phyloP scores from a whole-genome alignment of 2,797 vertebrate species.

The Melanogrammus aeglefinus region DNA sequence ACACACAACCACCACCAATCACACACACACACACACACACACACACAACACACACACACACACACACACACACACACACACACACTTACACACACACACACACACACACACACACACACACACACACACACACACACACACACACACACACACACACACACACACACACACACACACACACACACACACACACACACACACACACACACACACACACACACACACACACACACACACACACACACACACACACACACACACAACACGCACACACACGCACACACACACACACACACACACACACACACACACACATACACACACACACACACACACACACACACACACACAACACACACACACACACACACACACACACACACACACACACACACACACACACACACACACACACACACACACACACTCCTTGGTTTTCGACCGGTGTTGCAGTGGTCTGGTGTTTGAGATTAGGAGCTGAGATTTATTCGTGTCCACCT shows the following conservation, averaged over 20 bases:
- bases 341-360: background rate
- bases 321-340: background rate
- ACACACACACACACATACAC: background rate
- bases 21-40: too few relatives aligned
- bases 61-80: background rate
- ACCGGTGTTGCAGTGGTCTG: background rate
- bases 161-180: background rate
- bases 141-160: background rate
- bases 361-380: background rate
- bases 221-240: background rate
- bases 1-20: too few relatives aligned
- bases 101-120: background rate
- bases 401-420: too few relatives aligned
- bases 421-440: background rate
- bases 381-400: background rate
- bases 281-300: background rate
- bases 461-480: background rate
- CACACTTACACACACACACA: background rate
- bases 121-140: background rate
- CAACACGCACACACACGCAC: too few relatives aligned
- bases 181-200: background rate
- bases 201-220: background rate
- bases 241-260: background rate
- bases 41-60: background rate
- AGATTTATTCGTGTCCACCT: constrained; percentile 33